Percentiles rank a stretch among this genome's conserved stretches.
phyloP scores from a whole-genome alignment of 2,888 invertebrate genomes.

The Ommatoiulus sabulosus region DNA sequence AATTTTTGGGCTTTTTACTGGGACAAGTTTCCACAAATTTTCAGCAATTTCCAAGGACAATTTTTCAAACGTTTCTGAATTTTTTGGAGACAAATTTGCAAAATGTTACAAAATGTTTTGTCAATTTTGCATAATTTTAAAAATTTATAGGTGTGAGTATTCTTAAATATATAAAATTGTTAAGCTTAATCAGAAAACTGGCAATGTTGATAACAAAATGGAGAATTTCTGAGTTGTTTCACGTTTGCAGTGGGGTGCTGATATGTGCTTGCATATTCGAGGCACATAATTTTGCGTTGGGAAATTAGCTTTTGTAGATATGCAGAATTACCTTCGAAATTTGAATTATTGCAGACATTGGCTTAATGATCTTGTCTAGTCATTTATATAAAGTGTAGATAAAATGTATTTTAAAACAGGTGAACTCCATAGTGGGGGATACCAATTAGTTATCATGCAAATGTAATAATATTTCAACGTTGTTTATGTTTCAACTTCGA shows the following conservation, averaged over 20 bases:
- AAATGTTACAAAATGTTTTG: too few relatives aligned
- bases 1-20: too few relatives aligned
- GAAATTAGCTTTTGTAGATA: too few relatives aligned
- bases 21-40: too few relatives aligned
- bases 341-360: neutral
- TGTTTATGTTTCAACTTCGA: neutral
- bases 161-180: too few relatives aligned
- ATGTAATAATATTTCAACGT: neutral
- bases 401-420: neutral
- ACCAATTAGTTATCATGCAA: neutral
- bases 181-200: too few relatives aligned
- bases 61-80: too few relatives aligned
- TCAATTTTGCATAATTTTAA: too few relatives aligned
- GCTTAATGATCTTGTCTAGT: neutral
- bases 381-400: neutral
- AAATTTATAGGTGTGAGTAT: too few relatives aligned
- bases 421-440: neutral
- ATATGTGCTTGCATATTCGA: neutral
- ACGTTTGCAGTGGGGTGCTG: neutral
- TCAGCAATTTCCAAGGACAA: too few relatives aligned
- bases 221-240: neutral
- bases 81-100: too few relatives aligned
- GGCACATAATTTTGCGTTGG: neutral
- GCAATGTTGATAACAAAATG: too few relatives aligned
- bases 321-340: neutral